Conservation (phyloP, 2,797 vertebrate species). For the Argyrosomus regius region DNA sequence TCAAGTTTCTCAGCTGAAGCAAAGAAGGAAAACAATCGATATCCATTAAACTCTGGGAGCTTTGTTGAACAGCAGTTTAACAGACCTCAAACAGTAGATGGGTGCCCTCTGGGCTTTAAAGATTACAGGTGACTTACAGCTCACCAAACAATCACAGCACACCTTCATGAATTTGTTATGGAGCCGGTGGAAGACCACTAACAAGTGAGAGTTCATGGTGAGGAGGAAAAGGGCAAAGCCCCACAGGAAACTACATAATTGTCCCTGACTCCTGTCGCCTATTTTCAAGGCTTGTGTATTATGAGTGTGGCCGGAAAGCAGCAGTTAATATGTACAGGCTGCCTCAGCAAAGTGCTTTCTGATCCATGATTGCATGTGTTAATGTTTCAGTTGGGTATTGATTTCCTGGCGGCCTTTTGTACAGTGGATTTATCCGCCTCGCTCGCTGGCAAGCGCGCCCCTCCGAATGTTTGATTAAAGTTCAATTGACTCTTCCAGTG, state of each 20-base stretch:
- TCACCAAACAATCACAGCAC: constrained; percentile 54
- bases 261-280: constrained; percentile 62
- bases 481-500: constrained; percentile 91
- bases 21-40: constrained; percentile 82
- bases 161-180: constrained; percentile 66
- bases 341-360: constrained; percentile 90
- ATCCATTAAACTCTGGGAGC: constrained; percentile 79
- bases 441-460: constrained; percentile 82
- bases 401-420: constrained; percentile 93
- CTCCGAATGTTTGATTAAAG: constrained; percentile 96
- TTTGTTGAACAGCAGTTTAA: constrained; percentile 79
- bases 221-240: constrained; percentile 39
- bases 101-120: constrained; percentile 77
- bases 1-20: constrained; percentile 76
- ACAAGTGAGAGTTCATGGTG: constrained; percentile 56
- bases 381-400: constrained; percentile 97
- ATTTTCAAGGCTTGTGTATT: constrained; percentile 76
- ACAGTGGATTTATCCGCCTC: constrained; percentile 88
- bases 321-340: constrained; percentile 89
- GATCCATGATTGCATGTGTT: constrained; percentile 93
- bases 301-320: constrained; percentile 82
- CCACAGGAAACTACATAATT: constrained; percentile 69
- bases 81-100: constrained; percentile 73
- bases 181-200: constrained; percentile 37
- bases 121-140: constrained; percentile 83